Percentiles rank a stretch among this genome's conserved stretches.
Conservation (phyloP, 1,140 invertebrate genomes). For the Xylocopa sonorina region DNA sequence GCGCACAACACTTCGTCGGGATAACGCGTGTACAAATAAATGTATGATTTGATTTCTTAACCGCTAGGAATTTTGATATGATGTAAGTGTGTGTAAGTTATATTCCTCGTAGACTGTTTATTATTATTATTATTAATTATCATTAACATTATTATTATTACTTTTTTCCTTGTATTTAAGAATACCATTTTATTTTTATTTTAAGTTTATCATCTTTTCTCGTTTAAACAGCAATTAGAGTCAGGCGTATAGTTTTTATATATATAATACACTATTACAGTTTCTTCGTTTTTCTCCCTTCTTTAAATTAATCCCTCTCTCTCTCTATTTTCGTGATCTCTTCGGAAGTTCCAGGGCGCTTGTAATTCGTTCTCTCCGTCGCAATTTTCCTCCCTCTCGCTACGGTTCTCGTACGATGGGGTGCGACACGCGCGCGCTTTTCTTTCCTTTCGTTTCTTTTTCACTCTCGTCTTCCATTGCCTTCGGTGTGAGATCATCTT, state of each 20-base stretch:
- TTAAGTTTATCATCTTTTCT: conserved; percentile 37
- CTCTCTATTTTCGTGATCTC: background rate
- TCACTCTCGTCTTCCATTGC: background rate
- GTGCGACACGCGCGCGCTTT: background rate
- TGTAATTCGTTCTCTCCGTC: background rate
- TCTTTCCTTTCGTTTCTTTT: background rate
- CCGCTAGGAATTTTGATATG: conserved; percentile 63
- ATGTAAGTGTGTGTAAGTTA: conserved; percentile 43
- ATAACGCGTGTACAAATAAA: conserved; percentile 47
- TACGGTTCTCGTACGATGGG: background rate
- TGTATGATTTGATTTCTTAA: conserved; percentile 45
- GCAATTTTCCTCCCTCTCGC: background rate
- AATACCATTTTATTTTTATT: conserved; percentile 52
- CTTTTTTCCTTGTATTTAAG: conserved; percentile 46
- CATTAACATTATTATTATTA: conserved; percentile 26
- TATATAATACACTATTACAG: conserved; percentile 38
- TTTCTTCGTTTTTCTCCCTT: background rate
- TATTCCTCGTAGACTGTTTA: conserved; percentile 51
- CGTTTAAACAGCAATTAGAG: conserved; percentile 56
- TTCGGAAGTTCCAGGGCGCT: conserved; percentile 13
- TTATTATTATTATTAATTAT: conserved; percentile 14
- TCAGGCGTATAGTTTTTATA: conserved; percentile 32
- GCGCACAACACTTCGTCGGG: background rate
- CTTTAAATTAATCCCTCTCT: conserved; percentile 5
- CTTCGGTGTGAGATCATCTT: conserved; percentile 23